Evolutionary conservation across 2,888 invertebrate genomes (phyloP), one percentile per base, ranked within the genome.

Genomic region (Podotricha telesiphe): DNA sequence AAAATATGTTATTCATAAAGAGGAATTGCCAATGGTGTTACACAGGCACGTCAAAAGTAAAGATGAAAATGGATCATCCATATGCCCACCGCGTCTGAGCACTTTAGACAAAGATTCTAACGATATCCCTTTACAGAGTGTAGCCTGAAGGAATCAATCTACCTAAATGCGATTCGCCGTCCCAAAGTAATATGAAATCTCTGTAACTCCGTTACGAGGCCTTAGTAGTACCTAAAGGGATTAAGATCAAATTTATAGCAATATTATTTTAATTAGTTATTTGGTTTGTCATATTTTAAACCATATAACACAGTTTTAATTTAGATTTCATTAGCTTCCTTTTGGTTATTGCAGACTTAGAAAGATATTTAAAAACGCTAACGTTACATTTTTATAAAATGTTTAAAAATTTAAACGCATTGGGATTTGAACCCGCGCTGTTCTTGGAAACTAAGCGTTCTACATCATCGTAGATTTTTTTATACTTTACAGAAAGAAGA

Each of bases 81-180:
- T 59, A 47, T 42, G 61, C 15, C 42, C 53, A 48, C 40, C 37
- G 45, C 20, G 15, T 62, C 15, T n/a, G 22, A 68, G 65, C 55
- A 68, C 66, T 70, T 68, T 50, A 56, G 69, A 61, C 68, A 58
- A 65, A 45, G 48, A 15, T 45, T 40, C 45, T 62, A 65, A 50
- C 55, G 22, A 55, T 67, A 61, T 68, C 69, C 67, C 65, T 66
- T 65, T 68, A 42, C 53, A 11, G 17, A 63, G 62, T 62, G 63
- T 28, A 58, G 56, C 58, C 67, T 68, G 45, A 51, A 63, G 68
- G 67, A 65, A 70, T 69, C 64, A 61, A 69, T 67, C 58, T 59
- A 45, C 65, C 65, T 61, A 40, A 59, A 58, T 50, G 45, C 47
- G 67, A 53, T 62, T 50, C 65, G 56, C 51, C 28, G 65, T 67